Evolutionary conservation across 2,797 vertebrate genomes (phyloP).

Genomic region (Prunella strophiata): DNA sequence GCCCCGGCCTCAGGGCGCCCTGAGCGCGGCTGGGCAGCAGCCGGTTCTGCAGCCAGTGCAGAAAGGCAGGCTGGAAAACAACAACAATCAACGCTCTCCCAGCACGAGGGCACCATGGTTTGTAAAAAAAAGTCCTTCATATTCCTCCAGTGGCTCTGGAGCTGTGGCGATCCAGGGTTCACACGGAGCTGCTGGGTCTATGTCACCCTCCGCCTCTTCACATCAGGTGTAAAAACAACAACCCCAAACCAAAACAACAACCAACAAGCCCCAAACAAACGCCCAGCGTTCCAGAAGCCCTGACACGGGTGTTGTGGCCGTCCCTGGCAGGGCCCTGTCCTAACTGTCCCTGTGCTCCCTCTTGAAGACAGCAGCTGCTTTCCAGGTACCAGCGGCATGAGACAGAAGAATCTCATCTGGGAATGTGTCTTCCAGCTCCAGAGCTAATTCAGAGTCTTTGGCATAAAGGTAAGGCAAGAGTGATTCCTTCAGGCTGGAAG

Average conservation of each 20-base stretch:
- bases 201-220: too few species aligned
- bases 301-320: rapidly evolving
- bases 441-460: constrained; percentile 77
- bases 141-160: neutral
- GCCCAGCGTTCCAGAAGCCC: neutral
- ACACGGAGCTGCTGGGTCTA: neutral
- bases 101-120: neutral
- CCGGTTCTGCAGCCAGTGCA: neutral
- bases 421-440: constrained; percentile 81
- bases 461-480: constrained; percentile 81
- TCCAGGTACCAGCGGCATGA: constrained; percentile 85
- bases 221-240: neutral
- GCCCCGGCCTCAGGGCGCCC: neutral
- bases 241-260: neutral
- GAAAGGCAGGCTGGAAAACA: neutral
- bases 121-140: neutral
- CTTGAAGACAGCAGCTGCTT: constrained; percentile 79
- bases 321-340: rapidly evolving
- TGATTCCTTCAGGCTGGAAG: constrained; percentile 83
- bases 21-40: neutral
- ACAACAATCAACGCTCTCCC: neutral
- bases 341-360: constrained; percentile 57
- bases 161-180: neutral
- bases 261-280: neutral
- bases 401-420: constrained; percentile 82